Evolutionary conservation across 2,797 vertebrate genomes (phyloP).

Genomic region (Mycteria americana): DNA sequence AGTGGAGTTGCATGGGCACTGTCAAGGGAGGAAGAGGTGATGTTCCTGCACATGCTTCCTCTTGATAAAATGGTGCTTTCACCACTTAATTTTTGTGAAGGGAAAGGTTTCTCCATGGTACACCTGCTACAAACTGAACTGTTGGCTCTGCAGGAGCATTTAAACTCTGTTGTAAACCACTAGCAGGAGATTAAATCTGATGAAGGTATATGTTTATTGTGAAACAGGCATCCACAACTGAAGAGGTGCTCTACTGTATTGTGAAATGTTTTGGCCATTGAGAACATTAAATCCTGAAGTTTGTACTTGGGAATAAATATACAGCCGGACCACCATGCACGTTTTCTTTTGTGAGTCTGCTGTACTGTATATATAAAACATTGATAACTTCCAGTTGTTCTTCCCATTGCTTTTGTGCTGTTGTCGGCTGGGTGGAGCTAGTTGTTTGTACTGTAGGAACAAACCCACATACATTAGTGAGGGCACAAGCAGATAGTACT

Average conservation of each 20-base stretch:
- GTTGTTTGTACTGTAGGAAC: neutral
- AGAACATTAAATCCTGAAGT: neutral
- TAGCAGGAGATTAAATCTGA: neutral
- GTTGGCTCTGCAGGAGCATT: neutral
- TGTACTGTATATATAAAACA: neutral
- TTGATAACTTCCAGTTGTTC: neutral
- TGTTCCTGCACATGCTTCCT: neutral
- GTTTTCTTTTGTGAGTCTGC: neutral
- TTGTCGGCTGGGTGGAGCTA: slow-evolving; percentile 10
- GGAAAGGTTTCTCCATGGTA: neutral
- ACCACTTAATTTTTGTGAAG: neutral
- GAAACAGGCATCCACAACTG: neutral
- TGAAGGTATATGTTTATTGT: neutral
- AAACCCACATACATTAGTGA: slow-evolving; percentile 50
- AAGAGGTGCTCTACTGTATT: neutral
- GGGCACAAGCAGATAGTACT: slow-evolving; percentile 46
- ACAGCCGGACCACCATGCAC: neutral
- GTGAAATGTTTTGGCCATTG: neutral
- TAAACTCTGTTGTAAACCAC: neutral
- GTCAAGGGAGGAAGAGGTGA: neutral
- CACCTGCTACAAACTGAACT: neutral
- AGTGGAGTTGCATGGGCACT: neutral
- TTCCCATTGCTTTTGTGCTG: neutral
- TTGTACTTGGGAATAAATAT: neutral
- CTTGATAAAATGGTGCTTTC: neutral